Base-by-base conservation (phyloP, 2,888 invertebrate genomes). In the Carpatolechia fugitivella region DNA sequence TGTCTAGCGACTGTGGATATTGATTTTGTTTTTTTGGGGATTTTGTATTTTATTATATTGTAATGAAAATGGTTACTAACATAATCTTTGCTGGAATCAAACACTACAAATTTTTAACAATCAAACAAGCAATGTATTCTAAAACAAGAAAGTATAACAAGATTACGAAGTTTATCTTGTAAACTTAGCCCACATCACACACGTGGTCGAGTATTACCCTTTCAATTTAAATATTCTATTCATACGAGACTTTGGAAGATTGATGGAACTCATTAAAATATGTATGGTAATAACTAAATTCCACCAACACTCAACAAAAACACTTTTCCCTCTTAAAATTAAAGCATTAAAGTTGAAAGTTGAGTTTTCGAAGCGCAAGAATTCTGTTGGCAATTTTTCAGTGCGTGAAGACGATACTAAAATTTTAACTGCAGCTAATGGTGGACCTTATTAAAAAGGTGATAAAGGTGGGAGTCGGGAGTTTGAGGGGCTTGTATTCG, bases 211-310 rank as follows among this genome's bases (percentile, higher is more conserved):
- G 65, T 74, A 76, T 76, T 71, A 80, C 72, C 72, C 80, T 74
- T 78, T 74, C 78, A 76, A 76, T 78, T 81, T 74, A 74, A 80
- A 78, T 76, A 77, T 73, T 70, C 80, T 77, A 79, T 83, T 82
- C 82, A 82, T 69, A 74, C 68, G 60, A 65, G 69, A 74, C 72
- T 68, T 62, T 64, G 49, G 58, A 65, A 78, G 81, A 84, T 81
- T 78, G 78, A 84, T 84, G 83, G 69, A 75, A 76, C 75, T 74
- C 73, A 76, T 75, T 76, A 75, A 78, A 80, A 78, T 78, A 76
- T 78, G 75, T 77, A 63, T 62, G 66, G 74, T 70, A 72, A 81
- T 79, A 74, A 76, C 70, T 76, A 76, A 74, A 64, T 60, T 4
- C 64, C 58, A 31, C 56, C 52, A 58, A 67, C 59, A 53, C 50